Evolutionary conservation across 2,797 vertebrate species (phyloP), one percentile per base, ranked within the genome.

Genomic region (Xenentodon cancila): DNA sequence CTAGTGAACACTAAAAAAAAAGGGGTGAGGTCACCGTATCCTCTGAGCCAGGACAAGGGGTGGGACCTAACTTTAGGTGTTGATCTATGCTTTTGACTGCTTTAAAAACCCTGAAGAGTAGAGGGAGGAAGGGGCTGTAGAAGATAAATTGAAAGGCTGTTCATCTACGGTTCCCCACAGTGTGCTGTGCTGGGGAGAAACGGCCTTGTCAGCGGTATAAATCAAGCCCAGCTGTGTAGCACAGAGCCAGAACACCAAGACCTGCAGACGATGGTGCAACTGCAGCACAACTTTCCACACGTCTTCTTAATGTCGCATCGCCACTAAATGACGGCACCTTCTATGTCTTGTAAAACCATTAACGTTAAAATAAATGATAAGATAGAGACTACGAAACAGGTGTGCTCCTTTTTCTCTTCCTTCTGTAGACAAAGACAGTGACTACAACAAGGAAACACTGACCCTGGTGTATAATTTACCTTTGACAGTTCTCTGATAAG

Each of bases 101-200:
- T 81, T 85, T 87, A 86, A 73, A 75, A 83, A 88, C 72, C 86
- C 88, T 81, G 57, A 52, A 74, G 88, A 80, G 85, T 81, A 64
- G 25, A 27, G 64, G 17, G n/a, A 56, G 76, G 76, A 81, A 18
- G 77, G 82, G 76, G 70, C 55, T 30, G 77, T 69, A 59, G 85
- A 88, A 93, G 92, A 94, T 88, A 89, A 93, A 95, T 84, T 79
- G 82, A 91, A 69, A 87, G 82, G 82, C 86, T 83, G 77, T 87
- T 92, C 87, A 92, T 87, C 80, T 78, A 69, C 81, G 37, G 62
- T 85, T 77, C 79, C 79, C 77, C 68, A 84, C 89, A 64, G 84
- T 78, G 82, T 68, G 37, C 67, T 59, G 81, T 63, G 80, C 76
- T 73, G 84, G 71, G 86, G 88, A 90, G 89, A 93, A 91, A 92